phyloP scores from a whole-genome alignment of 2,888 invertebrate species.

The Catocala nupta region DNA sequence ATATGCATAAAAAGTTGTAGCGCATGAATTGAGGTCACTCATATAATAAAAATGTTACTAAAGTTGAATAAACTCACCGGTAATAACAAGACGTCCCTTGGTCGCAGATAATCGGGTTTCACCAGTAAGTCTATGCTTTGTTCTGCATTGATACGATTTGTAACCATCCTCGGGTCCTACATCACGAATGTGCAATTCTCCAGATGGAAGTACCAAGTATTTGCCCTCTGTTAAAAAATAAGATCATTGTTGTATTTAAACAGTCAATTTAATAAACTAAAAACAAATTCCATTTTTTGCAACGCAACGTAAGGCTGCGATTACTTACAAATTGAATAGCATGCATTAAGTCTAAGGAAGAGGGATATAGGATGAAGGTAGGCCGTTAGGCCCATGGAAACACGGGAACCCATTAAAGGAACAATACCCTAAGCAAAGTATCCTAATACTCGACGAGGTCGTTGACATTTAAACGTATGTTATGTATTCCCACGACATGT shows the following conservation, averaged over 20 bases:
- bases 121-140: slow-evolving; percentile 96
- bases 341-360: slow-evolving; percentile 87
- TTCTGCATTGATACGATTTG: slow-evolving; percentile 97
- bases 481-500: slow-evolving; percentile 16
- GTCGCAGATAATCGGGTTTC: slow-evolving; percentile 97
- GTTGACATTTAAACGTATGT: slow-evolving; percentile 14
- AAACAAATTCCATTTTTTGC: slow-evolving; percentile 42
- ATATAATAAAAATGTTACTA: slow-evolving; percentile 19
- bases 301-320: slow-evolving; percentile 76
- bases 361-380: slow-evolving; percentile 83
- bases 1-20: slow-evolving; percentile 8
- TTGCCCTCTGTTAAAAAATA: slow-evolving; percentile 92
- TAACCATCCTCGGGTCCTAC: slow-evolving; percentile 98
- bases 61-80: slow-evolving; percentile 90
- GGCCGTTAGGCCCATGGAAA: slow-evolving; percentile 88
- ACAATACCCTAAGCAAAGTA: slow-evolving; percentile 61
- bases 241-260: slow-evolving; percentile 34
- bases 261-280: slow-evolving; percentile 10
- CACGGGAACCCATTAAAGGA: slow-evolving; percentile 71
- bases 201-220: slow-evolving; percentile 97
- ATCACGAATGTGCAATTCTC: slow-evolving; percentile 98
- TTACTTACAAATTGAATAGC: slow-evolving; percentile 80
- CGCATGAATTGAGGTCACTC: slow-evolving; percentile 50
- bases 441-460: slow-evolving; percentile 23
- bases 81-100: slow-evolving; percentile 97